Conservation (phyloP, 2,797 vertebrate species). For the Esox masquinongy region DNA sequence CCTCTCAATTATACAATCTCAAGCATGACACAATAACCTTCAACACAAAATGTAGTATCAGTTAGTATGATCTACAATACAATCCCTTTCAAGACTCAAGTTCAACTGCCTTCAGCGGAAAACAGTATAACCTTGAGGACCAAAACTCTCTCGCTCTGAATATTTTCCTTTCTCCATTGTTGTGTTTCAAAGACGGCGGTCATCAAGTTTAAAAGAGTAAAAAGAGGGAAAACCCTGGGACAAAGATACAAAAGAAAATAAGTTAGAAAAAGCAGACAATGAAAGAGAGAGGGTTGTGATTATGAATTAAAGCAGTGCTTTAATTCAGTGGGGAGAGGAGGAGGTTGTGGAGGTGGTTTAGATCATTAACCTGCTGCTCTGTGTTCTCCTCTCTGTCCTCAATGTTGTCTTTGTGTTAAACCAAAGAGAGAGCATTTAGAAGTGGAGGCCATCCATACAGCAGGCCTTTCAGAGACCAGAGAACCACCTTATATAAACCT, state of each 20-base stretch:
- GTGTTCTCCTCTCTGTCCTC: conserved; percentile 70
- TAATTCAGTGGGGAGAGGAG: conserved; percentile 50
- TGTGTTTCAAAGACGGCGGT: conserved; percentile 22
- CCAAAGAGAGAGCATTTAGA: conserved; percentile 81
- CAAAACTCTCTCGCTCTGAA: conserved; percentile 51
- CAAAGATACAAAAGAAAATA: conserved; percentile 56
- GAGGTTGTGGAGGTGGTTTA: conserved; percentile 73
- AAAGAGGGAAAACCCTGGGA: conserved; percentile 39
- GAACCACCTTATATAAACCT: conserved; percentile 78
- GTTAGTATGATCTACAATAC: not conserved
- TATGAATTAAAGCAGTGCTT: conserved; percentile 32
- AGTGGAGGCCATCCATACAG: conserved; percentile 81
- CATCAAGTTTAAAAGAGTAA: conserved; percentile 54
- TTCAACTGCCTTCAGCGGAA: conserved; percentile 60
- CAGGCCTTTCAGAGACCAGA: conserved; percentile 74
- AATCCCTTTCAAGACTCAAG: conserved; percentile 43
- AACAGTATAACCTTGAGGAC: not conserved
- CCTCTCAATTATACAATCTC: not conserved
- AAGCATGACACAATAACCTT: not conserved
- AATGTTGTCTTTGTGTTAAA: conserved; percentile 85
- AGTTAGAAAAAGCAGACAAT: conserved; percentile 64
- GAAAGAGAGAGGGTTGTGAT: conserved; percentile 58
- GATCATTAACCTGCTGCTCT: conserved; percentile 89
- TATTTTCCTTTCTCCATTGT: conserved; percentile 58
- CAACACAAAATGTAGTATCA: not conserved